Evolutionary conservation across 2,113 vertebrate genomes (phyloP).

Genomic region (Cyrtonyx montezumae): DNA sequence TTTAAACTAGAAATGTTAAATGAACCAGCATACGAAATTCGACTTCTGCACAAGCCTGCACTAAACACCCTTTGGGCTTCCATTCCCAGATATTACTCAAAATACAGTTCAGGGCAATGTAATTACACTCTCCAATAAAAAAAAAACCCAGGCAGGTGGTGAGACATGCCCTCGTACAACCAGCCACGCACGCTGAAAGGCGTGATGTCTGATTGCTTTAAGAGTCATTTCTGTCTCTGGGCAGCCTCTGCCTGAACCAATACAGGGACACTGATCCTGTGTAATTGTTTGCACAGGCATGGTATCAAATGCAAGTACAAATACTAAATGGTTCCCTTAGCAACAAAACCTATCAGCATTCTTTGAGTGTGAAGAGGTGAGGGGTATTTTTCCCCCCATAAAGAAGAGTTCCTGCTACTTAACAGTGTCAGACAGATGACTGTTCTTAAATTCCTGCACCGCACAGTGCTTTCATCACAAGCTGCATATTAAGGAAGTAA

Average conservation of each 20-base stretch:
- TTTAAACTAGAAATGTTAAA: neutral
- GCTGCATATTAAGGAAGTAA: neutral
- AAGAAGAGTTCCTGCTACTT: neutral
- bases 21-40: neutral
- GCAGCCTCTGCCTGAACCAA: constrained; percentile 2
- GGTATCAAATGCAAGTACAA: neutral
- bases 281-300: neutral
- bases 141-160: neutral
- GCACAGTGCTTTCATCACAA: neutral
- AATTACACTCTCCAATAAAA: neutral
- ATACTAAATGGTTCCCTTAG: constrained; percentile 8
- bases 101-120: neutral
- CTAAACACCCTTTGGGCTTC: neutral
- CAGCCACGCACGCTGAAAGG: fast-evolving
- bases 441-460: neutral
- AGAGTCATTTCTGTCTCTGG: neutral
- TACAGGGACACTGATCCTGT: neutral
- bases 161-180: neutral
- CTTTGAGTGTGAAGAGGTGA: neutral
- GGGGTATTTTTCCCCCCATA: neutral
- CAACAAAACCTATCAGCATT: constrained; percentile 4
- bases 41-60: neutral
- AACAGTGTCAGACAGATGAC: neutral
- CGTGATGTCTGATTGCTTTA: neutral
- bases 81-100: neutral